Percentiles rank a stretch among this genome's conserved stretches.
These are phyloP conservation scores for Gymnoscopelus microlampas DNA, from an alignment of 2,797 vertebrate genomes.

Conservation along the genomic window DNA sequence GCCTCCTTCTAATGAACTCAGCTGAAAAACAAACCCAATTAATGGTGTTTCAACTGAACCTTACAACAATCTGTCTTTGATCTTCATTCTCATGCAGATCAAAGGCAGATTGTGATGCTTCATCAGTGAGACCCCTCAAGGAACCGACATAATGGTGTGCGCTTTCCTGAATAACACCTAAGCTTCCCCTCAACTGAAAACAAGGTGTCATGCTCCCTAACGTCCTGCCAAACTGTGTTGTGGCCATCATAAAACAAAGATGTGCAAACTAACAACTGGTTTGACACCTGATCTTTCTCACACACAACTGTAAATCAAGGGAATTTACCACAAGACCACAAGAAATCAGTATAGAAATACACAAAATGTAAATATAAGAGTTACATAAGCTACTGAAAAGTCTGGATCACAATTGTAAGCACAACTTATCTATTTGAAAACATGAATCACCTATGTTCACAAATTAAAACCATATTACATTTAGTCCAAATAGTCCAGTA, in stretches of 20 bases:
- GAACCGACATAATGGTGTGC: constrained; percentile 13
- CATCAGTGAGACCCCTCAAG: constrained; percentile 3
- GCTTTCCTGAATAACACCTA: constrained; percentile 61
- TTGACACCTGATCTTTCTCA: constrained; percentile 23
- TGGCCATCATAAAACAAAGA: constrained; percentile 45
- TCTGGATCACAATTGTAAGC: too few relatives aligned
- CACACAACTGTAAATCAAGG: constrained; percentile 16
- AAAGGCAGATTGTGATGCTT: too few relatives aligned
- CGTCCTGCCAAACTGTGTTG: neutral
- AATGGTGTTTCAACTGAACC: too few relatives aligned
- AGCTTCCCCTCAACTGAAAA: constrained; percentile 51
- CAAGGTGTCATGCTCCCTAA: constrained; percentile 45
- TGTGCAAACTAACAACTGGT: constrained; percentile 38
- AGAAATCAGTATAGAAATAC: neutral
- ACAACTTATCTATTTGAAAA: too few relatives aligned
- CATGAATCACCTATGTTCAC: too few relatives aligned
- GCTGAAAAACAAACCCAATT: neutral
- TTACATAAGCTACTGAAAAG: too few relatives aligned
- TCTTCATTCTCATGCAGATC: too few relatives aligned
- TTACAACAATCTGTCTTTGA: too few relatives aligned
- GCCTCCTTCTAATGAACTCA: constrained; percentile 18
- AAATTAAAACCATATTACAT: too few relatives aligned
- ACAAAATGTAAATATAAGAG: neutral
- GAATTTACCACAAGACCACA: constrained; percentile 1
- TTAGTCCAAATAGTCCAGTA: too few relatives aligned